Conservation (phyloP, 1,140 invertebrate species). For the Heliothis virescens region DNA sequence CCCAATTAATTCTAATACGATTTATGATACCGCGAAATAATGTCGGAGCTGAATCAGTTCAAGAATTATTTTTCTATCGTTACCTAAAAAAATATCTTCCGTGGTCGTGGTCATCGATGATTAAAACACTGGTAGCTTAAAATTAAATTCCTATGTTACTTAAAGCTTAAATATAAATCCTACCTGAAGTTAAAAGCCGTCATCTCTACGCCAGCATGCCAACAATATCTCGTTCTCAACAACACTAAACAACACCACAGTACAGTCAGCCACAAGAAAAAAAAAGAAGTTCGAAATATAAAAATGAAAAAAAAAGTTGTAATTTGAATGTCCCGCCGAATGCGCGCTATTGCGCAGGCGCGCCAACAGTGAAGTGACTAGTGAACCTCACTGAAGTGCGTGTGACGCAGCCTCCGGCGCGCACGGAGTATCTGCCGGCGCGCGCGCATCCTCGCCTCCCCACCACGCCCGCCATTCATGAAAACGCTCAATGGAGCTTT, state of each 20-base stretch:
- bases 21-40: too few species aligned
- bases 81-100: too few species aligned
- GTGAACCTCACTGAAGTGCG: slow-evolving; percentile 38
- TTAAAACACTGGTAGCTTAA: background rate
- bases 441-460: slow-evolving; percentile 61
- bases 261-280: slow-evolving; percentile 60
- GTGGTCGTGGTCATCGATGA: too few species aligned
- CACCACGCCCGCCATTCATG: slow-evolving; percentile 77
- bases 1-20: too few species aligned
- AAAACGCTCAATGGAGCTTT: slow-evolving; percentile 76
- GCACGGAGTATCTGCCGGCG: slow-evolving; percentile 49
- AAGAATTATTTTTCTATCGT: too few species aligned
- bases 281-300: slow-evolving; percentile 51
- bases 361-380: slow-evolving; percentile 63
- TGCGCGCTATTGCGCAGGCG: slow-evolving; percentile 66
- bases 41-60: too few species aligned
- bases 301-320: slow-evolving; percentile 51
- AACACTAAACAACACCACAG: slow-evolving; percentile 68
- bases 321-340: slow-evolving; percentile 76
- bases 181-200: slow-evolving; percentile 76
- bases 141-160: background rate
- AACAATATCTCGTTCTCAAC: slow-evolving; percentile 52
- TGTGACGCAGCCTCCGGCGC: slow-evolving; percentile 70
- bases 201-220: slow-evolving; percentile 77
- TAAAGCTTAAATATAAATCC: slow-evolving; percentile 42